phyloP scores from a whole-genome alignment of 2,888 invertebrate species.

The Sarcophaga rosellei region DNA sequence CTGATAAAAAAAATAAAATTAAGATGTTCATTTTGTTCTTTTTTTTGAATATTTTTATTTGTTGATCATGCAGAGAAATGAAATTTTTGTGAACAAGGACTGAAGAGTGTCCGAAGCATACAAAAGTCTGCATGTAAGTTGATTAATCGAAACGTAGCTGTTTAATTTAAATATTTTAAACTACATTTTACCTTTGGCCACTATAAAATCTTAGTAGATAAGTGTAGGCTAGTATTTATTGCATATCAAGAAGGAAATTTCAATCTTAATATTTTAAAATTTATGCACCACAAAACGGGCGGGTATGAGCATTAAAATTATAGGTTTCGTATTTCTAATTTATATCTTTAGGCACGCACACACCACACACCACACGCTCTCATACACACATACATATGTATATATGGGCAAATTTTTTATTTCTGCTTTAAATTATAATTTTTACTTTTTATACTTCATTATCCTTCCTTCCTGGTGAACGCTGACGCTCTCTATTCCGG shows the following conservation, averaged over 20 bases:
- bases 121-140: no score
- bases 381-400: not conserved
- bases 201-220: no score
- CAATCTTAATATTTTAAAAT: not conserved
- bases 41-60: not conserved
- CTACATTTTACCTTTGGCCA: no score
- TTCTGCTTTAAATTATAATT: slow-evolving; percentile 23
- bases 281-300: not conserved
- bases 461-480: not conserved
- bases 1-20: slow-evolving; percentile 17
- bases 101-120: no score
- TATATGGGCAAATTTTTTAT: not conserved
- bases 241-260: not conserved
- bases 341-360: not conserved
- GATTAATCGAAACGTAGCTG: no score
- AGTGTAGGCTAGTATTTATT: not conserved
- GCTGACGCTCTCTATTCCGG: not conserved
- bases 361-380: not conserved
- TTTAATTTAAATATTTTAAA: no score
- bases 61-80: not conserved
- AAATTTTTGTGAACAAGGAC: no score
- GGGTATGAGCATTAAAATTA: slow-evolving; percentile 7
- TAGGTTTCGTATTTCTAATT: slow-evolving; percentile 20
- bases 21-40: slow-evolving; percentile 37
- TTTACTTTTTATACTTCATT: not conserved